Base-by-base conservation (phyloP, 1,140 invertebrate species). In the Drosophila asahinai region DNA sequence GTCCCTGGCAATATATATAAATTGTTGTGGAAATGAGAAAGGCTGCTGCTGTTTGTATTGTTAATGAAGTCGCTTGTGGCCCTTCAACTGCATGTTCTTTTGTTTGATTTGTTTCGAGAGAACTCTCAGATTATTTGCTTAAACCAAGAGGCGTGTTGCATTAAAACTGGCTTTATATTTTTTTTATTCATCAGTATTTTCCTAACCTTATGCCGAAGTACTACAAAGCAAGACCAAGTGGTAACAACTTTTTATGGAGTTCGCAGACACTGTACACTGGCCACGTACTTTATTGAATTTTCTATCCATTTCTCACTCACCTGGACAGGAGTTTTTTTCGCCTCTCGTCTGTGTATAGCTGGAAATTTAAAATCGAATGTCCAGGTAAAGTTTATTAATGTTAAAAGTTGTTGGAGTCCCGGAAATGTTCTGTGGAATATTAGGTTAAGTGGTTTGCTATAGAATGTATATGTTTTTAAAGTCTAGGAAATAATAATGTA, bases 261-360 rank as follows among this genome's bases (percentile, higher is more conserved):
- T 36, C 25, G 5, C 52, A 66, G 17, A 45, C 38, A 52, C 36
- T 19, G 61, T 19, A 42, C 15, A 38, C 27, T 27, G 45, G 43
- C 60, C 71, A 76, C 61, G 73, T 76, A 65, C 22, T 76, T 76
- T 76, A 76, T 76, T 76, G 59, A 57, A 64, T 73, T 63, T 55
- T 43, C 15, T 27, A 19, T 7, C 5, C 33, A 58, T 74, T 64
- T 76, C 51, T 65, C 19, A 59, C 15, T 27, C 22, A 8, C 19
- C 22, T 54, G 47, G 25, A 17, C 36, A 30, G 5, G 9, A 45
- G 17, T 38, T 40, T 74, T 63, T 30, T 14, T 68, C 11, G 4
- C 14, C 7, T 15, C 3, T 22, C 11, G 7, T 17, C 22, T 14
- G 19, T 52, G 12, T 17, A 1, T 6, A 27, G 51, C 14, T 63